Conservation (phyloP, 2,888 invertebrate species). For the Drosophila algonquin region DNA sequence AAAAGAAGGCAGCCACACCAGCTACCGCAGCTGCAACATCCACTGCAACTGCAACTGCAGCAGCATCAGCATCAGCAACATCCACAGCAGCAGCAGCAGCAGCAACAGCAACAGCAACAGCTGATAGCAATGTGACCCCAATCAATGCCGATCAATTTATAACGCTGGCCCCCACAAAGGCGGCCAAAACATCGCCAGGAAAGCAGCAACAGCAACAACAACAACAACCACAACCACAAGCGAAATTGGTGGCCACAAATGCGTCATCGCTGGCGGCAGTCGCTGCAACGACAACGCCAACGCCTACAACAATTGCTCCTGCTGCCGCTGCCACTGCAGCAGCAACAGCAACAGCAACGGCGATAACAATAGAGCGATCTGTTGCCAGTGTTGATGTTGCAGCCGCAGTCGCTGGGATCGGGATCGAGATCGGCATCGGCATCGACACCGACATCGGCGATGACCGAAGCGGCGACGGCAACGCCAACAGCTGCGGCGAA, state of each 20-base stretch:
- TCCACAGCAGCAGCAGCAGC: slow-evolving; percentile 45
- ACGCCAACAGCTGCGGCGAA: slow-evolving; percentile 70
- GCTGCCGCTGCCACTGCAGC: slow-evolving; percentile 23
- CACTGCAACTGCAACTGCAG: slow-evolving; percentile 23
- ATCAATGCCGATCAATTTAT: slow-evolving; percentile 82
- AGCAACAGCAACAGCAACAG: slow-evolving; percentile 36
- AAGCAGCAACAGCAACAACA: slow-evolving; percentile 34
- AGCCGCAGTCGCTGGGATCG: slow-evolving; percentile 36
- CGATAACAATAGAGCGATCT: slow-evolving; percentile 21
- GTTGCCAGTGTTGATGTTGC: slow-evolving; percentile 1
- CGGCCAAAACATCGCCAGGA: slow-evolving; percentile 66
- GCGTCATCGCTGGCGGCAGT: slow-evolving; percentile 61
- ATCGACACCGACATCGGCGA: slow-evolving; percentile 12
- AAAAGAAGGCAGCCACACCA: slow-evolving; percentile 40
- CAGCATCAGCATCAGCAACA: slow-evolving; percentile 16
- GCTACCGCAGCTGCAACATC: slow-evolving; percentile 24
- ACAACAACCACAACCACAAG: slow-evolving; percentile 27
- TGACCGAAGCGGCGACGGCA: slow-evolving; percentile 6
- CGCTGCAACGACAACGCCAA: slow-evolving; percentile 42
- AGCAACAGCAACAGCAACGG: slow-evolving; percentile 31
- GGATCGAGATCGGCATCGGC: slow-evolving; percentile 25
- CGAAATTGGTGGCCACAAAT: slow-evolving; percentile 46
- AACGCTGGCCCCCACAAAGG: slow-evolving; percentile 73
- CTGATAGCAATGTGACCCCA: slow-evolving; percentile 76
- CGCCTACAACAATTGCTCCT: slow-evolving; percentile 41